Base-by-base conservation (phyloP, 2,113 vertebrate genomes). In the Chloroceryle aenea region DNA sequence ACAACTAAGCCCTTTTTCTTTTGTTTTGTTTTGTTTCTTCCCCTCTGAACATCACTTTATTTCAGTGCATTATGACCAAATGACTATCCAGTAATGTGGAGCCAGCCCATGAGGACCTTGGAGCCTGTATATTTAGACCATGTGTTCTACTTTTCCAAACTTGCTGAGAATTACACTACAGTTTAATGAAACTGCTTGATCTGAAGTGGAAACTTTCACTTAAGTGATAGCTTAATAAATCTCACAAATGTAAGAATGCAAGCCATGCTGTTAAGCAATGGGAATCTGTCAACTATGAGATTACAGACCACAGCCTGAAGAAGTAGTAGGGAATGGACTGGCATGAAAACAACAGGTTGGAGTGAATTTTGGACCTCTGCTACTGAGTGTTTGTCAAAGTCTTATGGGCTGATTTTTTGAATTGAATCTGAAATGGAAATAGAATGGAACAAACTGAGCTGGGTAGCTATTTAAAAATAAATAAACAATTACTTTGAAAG, bases 1-100 rank as follows among this genome's bases (percentile, higher is more conserved):
- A 29, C 14, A 72, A 27, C 79, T 52, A 69, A 90, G n/a, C 7
- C 3, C n/a, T n/a, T n/a, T 75, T 52, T 4, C 1, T 29, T 61
- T 43, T 64, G 53, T 36, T 25, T 50, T 50, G 25, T 25, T 25
- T 50, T 50, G 23, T 48, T 23, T 48, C 23, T 23, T 23, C 21
- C 10, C 12, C 9, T 6, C 14, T 9, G 9, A 48, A 14, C 29
- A n/a, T 36, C 12, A 20, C 9, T 75, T 74, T 59, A 45, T 53
- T 29, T 72, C 78, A 29, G 11, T 26, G 19, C 26, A 69, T 12
- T 21, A 32, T 45, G 40, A 67, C 50, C 1, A 4, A 36, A 13
- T 59, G 21, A 36, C 32, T 48, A 53, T 11, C 10, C 7, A 6
- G 5, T 53, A 64, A 66, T 12, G 18, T 0, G 0, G 15, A 59